Conservation (phyloP, 2,113 vertebrate genomes). For the Sakesphorus luctuosus region DNA sequence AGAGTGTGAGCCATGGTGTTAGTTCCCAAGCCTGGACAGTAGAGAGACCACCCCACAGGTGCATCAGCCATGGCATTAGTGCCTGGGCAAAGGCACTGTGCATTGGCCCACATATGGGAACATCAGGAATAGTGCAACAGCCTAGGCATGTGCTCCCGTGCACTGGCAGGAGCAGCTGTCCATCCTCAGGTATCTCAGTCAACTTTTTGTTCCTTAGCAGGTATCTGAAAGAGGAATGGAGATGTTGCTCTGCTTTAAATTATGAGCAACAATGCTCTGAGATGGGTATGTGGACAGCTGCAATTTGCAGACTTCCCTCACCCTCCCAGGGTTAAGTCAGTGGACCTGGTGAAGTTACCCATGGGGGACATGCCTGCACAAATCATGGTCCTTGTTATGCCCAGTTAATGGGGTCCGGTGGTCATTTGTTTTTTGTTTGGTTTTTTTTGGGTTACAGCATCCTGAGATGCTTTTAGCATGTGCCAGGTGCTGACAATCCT, state of each 20-base stretch:
- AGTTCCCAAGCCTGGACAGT: not conserved
- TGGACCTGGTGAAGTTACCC: not conserved
- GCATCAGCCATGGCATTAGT: not conserved
- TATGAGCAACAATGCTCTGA: not conserved
- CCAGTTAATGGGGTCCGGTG: not conserved
- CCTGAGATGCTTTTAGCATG: not conserved
- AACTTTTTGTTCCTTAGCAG: not conserved
- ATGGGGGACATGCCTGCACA: not conserved
- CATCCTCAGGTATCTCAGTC: not conserved
- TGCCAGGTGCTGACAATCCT: not conserved
- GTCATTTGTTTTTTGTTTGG: no score
- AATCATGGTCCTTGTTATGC: not conserved
- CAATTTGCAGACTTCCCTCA: not conserved
- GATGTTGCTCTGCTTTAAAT: not conserved
- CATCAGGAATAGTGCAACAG: not conserved
- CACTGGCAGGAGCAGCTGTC: not conserved
- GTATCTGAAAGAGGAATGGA: not conserved
- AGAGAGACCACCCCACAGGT: no score
- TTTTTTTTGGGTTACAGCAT: not conserved
- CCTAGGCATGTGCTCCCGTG: rapidly evolving
- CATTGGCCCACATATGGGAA: rapidly evolving
- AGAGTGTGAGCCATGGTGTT: rapidly evolving
- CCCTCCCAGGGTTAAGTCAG: not conserved
- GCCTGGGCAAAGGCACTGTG: rapidly evolving
- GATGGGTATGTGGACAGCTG: not conserved